Conservation (phyloP, 2,888 invertebrate genomes). For the Brassicogethes aeneus region DNA sequence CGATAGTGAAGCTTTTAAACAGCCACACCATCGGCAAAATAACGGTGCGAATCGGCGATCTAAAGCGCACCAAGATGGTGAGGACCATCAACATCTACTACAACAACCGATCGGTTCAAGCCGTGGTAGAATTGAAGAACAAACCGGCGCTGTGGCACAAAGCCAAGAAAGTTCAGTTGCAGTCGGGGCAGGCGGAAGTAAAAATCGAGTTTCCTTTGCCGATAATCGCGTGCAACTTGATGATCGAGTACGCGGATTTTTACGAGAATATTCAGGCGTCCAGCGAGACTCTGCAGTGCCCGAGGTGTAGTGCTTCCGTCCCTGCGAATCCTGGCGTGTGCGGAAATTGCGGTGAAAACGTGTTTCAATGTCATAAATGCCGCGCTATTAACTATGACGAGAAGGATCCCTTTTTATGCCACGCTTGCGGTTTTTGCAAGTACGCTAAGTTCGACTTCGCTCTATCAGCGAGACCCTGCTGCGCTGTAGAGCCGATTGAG, state of each 20-base stretch:
- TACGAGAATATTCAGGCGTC: conserved; percentile 92
- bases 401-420: conserved; percentile 97
- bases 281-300: conserved; percentile 90
- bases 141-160: conserved; percentile 95
- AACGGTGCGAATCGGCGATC: conserved; percentile 84
- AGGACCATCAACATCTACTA: conserved; percentile 93
- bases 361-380: conserved; percentile 98
- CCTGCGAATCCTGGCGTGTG: conserved; percentile 97
- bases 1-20: conserved; percentile 91
- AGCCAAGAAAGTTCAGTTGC: conserved; percentile 83
- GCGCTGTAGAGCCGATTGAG: conserved; percentile 95
- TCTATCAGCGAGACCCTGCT: conserved; percentile 82
- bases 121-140: conserved; percentile 95
- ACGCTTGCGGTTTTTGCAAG: conserved; percentile 98
- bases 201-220: conserved; percentile 96
- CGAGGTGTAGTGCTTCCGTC: conserved; percentile 92
- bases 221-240: conserved; percentile 94
- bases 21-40: conserved; percentile 94
- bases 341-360: conserved; percentile 95
- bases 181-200: conserved; percentile 89
- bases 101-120: conserved; percentile 91
- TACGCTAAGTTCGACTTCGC: conserved; percentile 98
- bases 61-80: conserved; percentile 96
- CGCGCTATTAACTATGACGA: conserved; percentile 98
- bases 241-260: conserved; percentile 98